A percentile compares a stretch with the other conserved stretches of the same genome.
These are phyloP conservation scores for Diachrysia chrysitis DNA, from an alignment of 2,888 invertebrate species.

Conservation along the genomic window DNA sequence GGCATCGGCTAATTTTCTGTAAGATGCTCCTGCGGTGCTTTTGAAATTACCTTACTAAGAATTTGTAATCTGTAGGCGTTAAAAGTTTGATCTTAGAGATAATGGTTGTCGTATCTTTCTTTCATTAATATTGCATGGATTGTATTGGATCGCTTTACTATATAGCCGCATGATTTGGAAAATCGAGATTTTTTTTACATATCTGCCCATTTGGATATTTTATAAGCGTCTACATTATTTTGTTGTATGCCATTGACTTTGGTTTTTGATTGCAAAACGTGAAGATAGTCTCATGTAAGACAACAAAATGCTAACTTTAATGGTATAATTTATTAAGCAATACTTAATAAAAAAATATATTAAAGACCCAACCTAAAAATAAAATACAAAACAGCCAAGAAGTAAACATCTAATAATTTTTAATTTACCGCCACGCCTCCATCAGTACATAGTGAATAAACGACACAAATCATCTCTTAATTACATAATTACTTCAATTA, in stretches of 20 bases:
- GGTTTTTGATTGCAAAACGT: neutral
- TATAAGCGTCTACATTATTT: neutral
- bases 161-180: neutral
- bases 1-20: constrained; percentile 64
- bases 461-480: constrained; percentile 66
- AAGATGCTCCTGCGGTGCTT: constrained; percentile 42
- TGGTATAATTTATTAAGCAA: neutral
- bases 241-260: neutral
- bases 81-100: constrained; percentile 20
- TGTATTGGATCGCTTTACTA: neutral
- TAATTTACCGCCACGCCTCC: constrained; percentile 27
- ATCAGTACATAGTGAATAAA: constrained; percentile 30
- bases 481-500: constrained; percentile 70
- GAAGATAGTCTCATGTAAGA: too few relatives aligned
- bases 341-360: neutral
- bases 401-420: neutral
- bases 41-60: constrained; percentile 45
- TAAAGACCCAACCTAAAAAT: neutral
- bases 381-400: neutral
- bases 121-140: neutral
- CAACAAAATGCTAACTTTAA: too few relatives aligned
- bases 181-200: too few relatives aligned
- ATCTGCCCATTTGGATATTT: too few relatives aligned
- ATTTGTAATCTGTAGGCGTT: constrained; percentile 47
- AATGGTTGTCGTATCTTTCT: constrained; percentile 9